Percentiles rank a stretch among this genome's conserved stretches.
Evolutionary conservation across 2,888 invertebrate genomes (phyloP).

Genomic region (Rhopalosiphum nymphaeae): DNA sequence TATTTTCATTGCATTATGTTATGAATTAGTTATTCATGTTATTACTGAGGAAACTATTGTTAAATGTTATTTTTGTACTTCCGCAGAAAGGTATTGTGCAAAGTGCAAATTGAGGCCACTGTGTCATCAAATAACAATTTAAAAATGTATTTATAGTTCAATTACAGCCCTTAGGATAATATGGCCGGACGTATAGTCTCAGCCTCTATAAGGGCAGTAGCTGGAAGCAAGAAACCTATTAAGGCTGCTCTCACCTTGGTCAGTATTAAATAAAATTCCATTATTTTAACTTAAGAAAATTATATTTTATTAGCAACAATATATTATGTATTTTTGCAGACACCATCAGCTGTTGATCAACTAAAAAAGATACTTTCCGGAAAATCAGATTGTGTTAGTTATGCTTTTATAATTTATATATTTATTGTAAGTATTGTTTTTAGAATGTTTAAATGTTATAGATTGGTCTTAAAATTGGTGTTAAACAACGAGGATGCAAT

Average conservation of each 20-base stretch:
- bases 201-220: conserved; percentile 86
- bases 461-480: conserved; percentile 94
- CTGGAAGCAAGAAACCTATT: conserved; percentile 85
- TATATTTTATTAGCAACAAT: not conserved
- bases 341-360: conserved; percentile 85
- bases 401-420: not conserved
- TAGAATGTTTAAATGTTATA: conserved; percentile 69
- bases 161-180: not conserved
- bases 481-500: conserved; percentile 97
- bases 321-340: conserved; percentile 73
- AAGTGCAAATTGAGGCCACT: not conserved
- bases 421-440: conserved; percentile 41
- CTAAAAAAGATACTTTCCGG: conserved; percentile 84
- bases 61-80: conserved; percentile 27
- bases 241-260: conserved; percentile 86
- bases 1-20: conserved; percentile 3
- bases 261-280: conserved; percentile 67
- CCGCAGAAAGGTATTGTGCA: not conserved
- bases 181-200: conserved; percentile 76
- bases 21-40: not conserved
- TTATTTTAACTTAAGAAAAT: not conserved
- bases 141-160: conserved; percentile 23
- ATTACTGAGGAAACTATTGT: not conserved
- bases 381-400: conserved; percentile 80
- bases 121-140: not conserved